A percentile compares a stretch with the other conserved stretches of the same genome.
These are phyloP conservation scores for Pygathrix nemaeus DNA, from an alignment of 2,113 vertebrate genomes.

Conservation along the genomic window DNA sequence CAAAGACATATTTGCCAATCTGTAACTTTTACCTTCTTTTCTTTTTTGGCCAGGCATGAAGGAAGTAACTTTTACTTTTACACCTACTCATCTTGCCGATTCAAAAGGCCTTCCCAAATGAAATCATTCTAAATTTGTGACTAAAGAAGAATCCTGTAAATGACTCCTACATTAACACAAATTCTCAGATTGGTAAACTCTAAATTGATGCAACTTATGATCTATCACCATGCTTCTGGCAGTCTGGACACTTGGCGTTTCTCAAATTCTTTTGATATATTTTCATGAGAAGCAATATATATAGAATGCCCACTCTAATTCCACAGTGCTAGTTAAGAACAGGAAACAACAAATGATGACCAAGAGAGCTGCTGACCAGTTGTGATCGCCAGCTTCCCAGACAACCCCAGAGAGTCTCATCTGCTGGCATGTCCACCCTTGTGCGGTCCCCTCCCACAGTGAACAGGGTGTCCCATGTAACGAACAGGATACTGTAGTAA, in stretches of 20 bases:
- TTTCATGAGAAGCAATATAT: neutral
- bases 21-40: neutral
- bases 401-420: neutral
- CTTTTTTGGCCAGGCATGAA: no score
- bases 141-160: constrained; percentile 3
- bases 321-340: neutral
- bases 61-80: neutral
- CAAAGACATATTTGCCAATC: neutral
- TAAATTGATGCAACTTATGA: neutral
- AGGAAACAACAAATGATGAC: neutral
- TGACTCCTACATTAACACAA: constrained; percentile 7
- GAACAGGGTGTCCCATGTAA: neutral
- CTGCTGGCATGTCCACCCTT: neutral
- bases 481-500: neutral
- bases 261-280: neutral
- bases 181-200: constrained; percentile 7
- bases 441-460: neutral
- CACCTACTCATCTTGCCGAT: neutral
- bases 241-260: neutral
- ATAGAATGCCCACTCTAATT: neutral
- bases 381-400: neutral
- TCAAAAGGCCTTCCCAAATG: neutral
- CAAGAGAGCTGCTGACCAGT: neutral
- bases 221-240: neutral
- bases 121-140: constrained; percentile 9